These are phyloP conservation scores for Onchidella celtica DNA, from an alignment of 2,888 invertebrate genomes.

Conservation along the genomic window DNA sequence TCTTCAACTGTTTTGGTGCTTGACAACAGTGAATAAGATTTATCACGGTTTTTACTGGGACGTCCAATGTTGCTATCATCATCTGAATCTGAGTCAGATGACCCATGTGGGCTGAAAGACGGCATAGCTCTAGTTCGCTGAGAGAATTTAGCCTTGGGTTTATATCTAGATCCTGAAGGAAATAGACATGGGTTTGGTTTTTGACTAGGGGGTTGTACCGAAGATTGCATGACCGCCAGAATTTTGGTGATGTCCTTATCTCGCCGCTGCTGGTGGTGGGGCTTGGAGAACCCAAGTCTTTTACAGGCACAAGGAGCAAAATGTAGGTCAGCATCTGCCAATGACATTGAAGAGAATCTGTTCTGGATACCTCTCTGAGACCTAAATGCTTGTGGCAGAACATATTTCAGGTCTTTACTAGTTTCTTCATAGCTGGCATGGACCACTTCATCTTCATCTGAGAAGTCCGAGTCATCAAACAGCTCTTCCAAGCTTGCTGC, in stretches of 20 bases:
- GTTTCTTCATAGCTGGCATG: neutral
- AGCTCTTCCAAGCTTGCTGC: slow-evolving; percentile 38
- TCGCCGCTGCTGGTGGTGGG: slow-evolving; percentile 8
- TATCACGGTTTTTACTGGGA: slow-evolving; percentile 7
- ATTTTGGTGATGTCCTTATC: slow-evolving; percentile 30
- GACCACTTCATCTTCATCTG: slow-evolving; percentile 29
- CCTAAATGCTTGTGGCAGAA: slow-evolving; percentile 8
- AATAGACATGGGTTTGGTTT: neutral
- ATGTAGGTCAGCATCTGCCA: slow-evolving; percentile 36
- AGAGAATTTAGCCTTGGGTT: slow-evolving; percentile 39
- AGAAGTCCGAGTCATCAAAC: slow-evolving; percentile 48
- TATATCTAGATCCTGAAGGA: slow-evolving; percentile 35
- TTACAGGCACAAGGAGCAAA: slow-evolving; percentile 37
- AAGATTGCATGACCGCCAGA: slow-evolving; percentile 12
- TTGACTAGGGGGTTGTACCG: neutral
- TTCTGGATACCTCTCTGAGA: slow-evolving; percentile 42
- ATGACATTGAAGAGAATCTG: slow-evolving; percentile 47
- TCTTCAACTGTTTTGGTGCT: slow-evolving; percentile 51
- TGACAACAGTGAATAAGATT: slow-evolving; percentile 13
- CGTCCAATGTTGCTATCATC: neutral
- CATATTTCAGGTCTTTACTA: neutral
- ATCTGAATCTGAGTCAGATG: slow-evolving; percentile 46
- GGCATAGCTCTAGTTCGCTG: slow-evolving; percentile 32
- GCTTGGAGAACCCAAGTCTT: slow-evolving; percentile 12
- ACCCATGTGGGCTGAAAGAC: slow-evolving; percentile 49